Conservation (phyloP, 2,797 vertebrate species). For the Paedocypris micromegethes region DNA sequence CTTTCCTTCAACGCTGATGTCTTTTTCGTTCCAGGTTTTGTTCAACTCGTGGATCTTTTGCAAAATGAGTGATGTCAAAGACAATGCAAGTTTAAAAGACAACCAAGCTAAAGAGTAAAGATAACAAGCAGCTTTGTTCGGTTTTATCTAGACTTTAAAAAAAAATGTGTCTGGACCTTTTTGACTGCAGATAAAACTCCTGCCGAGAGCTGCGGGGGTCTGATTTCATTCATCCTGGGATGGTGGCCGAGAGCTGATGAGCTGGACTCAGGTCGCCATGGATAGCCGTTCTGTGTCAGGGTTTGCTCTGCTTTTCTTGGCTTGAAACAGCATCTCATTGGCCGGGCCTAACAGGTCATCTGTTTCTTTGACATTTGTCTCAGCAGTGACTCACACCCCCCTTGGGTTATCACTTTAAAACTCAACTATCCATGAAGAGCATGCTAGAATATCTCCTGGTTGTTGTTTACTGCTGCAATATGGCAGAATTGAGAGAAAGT, state of each 20-base stretch:
- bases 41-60: background rate
- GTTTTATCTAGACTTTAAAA: background rate
- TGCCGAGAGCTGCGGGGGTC: conserved; percentile 25
- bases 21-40: too few species aligned
- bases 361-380: conserved; percentile 11
- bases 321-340: conserved; percentile 29
- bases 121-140: conserved; percentile 10
- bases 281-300: conserved; percentile 26
- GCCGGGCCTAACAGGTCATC: conserved; percentile 25
- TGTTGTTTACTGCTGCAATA: background rate
- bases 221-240: conserved; percentile 35
- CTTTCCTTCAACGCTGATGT: too few species aligned
- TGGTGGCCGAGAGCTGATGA: conserved; percentile 30
- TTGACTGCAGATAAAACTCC: conserved; percentile 22
- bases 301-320: conserved; percentile 37
- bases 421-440: conserved; percentile 5
- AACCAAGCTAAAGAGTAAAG: conserved; percentile 4
- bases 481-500: background rate
- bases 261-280: conserved; percentile 29
- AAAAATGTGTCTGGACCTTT: conserved; percentile 15
- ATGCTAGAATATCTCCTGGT: background rate
- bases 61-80: conserved; percentile 11
- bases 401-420: conserved; percentile 20
- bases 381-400: conserved; percentile 19
- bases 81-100: conserved; percentile 10